phyloP scores from a whole-genome alignment of 2,797 vertebrate genomes.

The Gambusia yucatana region DNA sequence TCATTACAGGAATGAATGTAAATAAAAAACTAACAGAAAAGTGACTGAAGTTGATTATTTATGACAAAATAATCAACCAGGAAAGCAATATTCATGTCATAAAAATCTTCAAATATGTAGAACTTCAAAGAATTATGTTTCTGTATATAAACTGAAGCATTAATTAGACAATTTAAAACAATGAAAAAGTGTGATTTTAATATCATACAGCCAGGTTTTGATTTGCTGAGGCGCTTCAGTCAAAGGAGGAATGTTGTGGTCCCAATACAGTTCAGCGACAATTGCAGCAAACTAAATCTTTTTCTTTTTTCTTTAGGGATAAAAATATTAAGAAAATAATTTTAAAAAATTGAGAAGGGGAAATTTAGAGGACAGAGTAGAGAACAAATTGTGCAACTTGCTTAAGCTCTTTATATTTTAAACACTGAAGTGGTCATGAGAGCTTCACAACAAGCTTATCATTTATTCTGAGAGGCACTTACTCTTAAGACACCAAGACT shows the following conservation, averaged over 20 bases:
- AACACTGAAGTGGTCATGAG: conserved; percentile 34
- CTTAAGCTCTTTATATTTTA: conserved; percentile 30
- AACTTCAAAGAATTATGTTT: background rate
- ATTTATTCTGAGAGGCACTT: conserved; percentile 34
- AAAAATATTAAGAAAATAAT: conserved; percentile 40
- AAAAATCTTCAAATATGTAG: background rate
- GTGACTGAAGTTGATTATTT: too few relatives aligned
- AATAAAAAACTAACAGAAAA: background rate
- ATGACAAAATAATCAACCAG: background rate
- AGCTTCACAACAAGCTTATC: conserved; percentile 43
- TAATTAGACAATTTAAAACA: background rate
- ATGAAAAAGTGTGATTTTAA: background rate
- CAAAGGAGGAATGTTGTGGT: background rate
- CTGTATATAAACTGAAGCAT: background rate
- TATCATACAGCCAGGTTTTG: background rate
- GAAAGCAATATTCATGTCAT: background rate
- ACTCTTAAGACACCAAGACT: conserved; percentile 22
- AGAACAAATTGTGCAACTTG: conserved; percentile 21
- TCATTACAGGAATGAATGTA: background rate
- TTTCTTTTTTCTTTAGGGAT: conserved; percentile 32
- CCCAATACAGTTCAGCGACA: background rate
- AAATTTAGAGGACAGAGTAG: conserved; percentile 30
- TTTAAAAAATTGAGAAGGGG: background rate
- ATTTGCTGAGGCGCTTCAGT: background rate
- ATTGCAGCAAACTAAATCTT: conserved; percentile 33